Percentiles rank a stretch among this genome's conserved stretches.
phyloP scores from a whole-genome alignment of 2,888 invertebrate species.

The Cephus rjabovi region DNA sequence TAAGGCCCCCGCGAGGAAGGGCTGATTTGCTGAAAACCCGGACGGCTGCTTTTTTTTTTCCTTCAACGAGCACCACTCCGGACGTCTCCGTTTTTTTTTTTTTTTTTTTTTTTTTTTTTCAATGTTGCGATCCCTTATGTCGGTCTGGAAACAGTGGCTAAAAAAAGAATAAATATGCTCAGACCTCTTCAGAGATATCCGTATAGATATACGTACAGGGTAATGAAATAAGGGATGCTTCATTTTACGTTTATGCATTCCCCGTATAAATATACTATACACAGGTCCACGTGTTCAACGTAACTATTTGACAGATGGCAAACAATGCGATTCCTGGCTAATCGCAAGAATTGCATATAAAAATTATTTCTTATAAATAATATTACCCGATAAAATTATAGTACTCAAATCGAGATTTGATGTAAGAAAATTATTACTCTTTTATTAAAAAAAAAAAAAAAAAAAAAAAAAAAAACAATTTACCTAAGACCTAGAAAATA shows the following conservation, averaged over 20 bases:
- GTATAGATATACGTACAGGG: background rate
- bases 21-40: slow-evolving; percentile 21
- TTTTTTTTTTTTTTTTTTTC: background rate
- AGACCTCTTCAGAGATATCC: background rate
- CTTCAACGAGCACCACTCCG: background rate
- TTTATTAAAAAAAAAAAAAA: background rate
- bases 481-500: background rate
- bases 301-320: too few species aligned
- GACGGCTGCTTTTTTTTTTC: background rate
- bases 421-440: background rate
- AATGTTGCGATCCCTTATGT: background rate
- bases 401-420: background rate
- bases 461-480: background rate
- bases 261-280: background rate
- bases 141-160: background rate
- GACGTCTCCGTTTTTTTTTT: background rate
- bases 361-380: background rate
- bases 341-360: background rate
- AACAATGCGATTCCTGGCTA: too few species aligned
- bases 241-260: background rate
- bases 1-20: slow-evolving; percentile 37
- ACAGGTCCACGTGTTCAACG: background rate
- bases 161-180: background rate
- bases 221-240: background rate
- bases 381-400: background rate